A percentile compares a stretch with the other conserved stretches of the same genome.
Conservation (phyloP, 2,797 vertebrate genomes). For the Peromyscus nudipes region DNA sequence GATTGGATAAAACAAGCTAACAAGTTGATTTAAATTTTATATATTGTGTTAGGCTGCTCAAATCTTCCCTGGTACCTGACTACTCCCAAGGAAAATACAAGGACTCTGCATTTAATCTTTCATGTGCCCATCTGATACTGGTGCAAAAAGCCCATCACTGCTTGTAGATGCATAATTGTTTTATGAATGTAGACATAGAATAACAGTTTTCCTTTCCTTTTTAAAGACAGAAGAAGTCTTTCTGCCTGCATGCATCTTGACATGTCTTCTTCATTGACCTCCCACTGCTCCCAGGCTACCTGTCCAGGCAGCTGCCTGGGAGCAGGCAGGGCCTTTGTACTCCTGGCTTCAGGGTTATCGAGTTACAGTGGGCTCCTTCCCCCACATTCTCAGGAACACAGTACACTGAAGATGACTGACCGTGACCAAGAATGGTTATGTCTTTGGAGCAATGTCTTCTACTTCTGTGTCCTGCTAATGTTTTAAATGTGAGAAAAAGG, state of each 20-base stretch:
- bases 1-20: not conserved
- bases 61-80: not conserved
- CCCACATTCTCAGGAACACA: not conserved
- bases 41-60: not conserved
- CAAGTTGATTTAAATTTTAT: not conserved
- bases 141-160: not conserved
- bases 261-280: not conserved
- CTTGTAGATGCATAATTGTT: not conserved
- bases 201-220: not conserved
- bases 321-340: not conserved
- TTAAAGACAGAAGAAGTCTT: not conserved
- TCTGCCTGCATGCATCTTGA: not conserved
- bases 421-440: constrained; percentile 43
- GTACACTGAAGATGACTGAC: not conserved
- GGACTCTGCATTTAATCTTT: not conserved
- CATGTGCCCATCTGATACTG: not conserved
- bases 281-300: not conserved
- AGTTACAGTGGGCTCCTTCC: rapidly evolving
- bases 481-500: constrained; percentile 69
- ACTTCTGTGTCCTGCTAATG: constrained; percentile 79
- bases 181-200: not conserved
- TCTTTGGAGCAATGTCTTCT: constrained; percentile 77
- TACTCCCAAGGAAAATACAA: not conserved
- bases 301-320: not conserved
- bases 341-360: not conserved